Evolutionary conservation across 1,140 invertebrate species (phyloP).

Genomic region (Ceratoteleas bidentatus): DNA sequence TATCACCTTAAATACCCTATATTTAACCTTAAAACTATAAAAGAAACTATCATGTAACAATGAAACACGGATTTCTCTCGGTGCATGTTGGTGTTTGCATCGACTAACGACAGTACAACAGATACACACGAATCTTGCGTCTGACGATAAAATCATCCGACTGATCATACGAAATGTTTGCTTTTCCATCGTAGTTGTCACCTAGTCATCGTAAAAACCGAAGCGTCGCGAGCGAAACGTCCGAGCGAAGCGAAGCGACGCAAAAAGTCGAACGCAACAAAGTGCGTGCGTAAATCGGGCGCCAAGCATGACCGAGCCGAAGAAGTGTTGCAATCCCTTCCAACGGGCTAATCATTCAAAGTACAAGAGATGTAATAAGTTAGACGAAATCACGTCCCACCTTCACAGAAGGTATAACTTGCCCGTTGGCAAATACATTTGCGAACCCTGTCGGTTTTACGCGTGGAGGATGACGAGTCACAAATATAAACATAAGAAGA

Average conservation of each 20-base stretch:
- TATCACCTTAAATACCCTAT: too few relatives aligned
- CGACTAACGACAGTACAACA: neutral
- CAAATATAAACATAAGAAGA: conserved; percentile 66
- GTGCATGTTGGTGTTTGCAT: too few relatives aligned
- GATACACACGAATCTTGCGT: conserved; percentile 4
- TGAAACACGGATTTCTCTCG: too few relatives aligned
- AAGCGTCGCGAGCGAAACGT: conserved; percentile 44
- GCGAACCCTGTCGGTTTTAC: conserved; percentile 67
- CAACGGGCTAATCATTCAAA: conserved; percentile 66
- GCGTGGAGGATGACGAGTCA: conserved; percentile 68
- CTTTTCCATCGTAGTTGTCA: conserved; percentile 63
- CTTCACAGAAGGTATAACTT: conserved; percentile 65
- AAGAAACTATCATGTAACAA: too few relatives aligned
- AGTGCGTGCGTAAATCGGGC: conserved; percentile 52
- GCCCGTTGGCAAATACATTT: conserved; percentile 66
- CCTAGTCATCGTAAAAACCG: conserved; percentile 57
- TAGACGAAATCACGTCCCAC: conserved; percentile 66
- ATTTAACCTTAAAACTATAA: too few relatives aligned
- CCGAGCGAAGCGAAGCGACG: conserved; percentile 25
- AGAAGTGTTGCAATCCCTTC: conserved; percentile 65
- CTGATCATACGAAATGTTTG: conserved; percentile 50
- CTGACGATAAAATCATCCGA: conserved; percentile 26
- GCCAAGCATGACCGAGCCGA: conserved; percentile 56
- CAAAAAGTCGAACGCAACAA: conserved; percentile 39
- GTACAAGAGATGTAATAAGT: conserved; percentile 67